phyloP scores from a whole-genome alignment of 2,113 vertebrate species.

The Corvus cornix region DNA sequence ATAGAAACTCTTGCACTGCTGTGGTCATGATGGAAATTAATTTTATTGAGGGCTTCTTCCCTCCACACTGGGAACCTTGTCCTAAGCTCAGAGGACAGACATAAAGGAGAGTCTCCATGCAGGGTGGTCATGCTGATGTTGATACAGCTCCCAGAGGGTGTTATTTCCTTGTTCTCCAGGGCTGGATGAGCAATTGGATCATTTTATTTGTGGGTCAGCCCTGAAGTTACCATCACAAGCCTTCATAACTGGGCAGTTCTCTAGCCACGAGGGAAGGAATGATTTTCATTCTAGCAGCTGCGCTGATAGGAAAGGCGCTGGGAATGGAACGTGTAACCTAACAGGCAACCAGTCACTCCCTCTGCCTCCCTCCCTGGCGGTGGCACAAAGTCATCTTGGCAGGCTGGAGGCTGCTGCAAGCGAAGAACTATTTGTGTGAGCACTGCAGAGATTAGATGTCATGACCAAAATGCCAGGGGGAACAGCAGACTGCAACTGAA shows the following conservation, averaged over 20 bases:
- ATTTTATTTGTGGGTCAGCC: neutral
- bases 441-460: neutral
- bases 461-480: neutral
- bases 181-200: neutral
- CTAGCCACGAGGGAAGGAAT: neutral
- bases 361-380: neutral
- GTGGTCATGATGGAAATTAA: neutral
- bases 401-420: neutral
- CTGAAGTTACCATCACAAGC: neutral
- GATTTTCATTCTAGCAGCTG: neutral
- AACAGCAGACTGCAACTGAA: fast-evolving
- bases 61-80: neutral
- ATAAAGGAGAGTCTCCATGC: neutral
- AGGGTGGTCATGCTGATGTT: neutral
- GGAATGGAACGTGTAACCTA: fast-evolving
- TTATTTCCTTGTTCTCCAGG: neutral
- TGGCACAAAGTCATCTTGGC: neutral
- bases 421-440: neutral
- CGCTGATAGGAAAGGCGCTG: neutral
- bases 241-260: neutral
- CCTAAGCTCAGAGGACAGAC: neutral
- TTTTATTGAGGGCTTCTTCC: neutral
- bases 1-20: neutral
- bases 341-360: neutral
- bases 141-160: neutral